Conservation (phyloP, 2,113 vertebrate genomes). For the Lepus americanus region DNA sequence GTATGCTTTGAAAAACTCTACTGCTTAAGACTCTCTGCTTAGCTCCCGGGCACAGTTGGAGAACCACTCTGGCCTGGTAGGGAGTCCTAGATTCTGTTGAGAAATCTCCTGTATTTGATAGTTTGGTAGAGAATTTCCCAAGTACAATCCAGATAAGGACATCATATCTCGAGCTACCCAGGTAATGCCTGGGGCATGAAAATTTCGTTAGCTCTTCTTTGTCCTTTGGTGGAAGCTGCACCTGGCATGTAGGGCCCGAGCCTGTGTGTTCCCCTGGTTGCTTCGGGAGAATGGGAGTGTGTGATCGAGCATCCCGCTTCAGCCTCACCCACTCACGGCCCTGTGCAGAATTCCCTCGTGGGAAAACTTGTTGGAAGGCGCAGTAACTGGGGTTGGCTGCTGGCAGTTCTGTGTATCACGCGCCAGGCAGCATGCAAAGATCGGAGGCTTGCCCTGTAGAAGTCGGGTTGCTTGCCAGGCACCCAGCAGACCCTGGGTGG, state of each 20-base stretch:
- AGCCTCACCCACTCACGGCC: background rate
- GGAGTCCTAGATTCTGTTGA: background rate
- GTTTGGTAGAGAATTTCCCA: constrained; percentile 24
- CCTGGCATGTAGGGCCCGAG: background rate
- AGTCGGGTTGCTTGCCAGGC: background rate
- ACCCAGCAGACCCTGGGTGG: background rate
- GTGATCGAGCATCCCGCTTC: background rate
- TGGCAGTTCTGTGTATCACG: background rate
- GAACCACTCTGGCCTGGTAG: background rate
- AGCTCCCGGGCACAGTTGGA: background rate
- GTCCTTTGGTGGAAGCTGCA: background rate
- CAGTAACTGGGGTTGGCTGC: background rate
- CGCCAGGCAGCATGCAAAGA: constrained; percentile 26
- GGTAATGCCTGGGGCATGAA: background rate
- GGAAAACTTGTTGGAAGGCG: constrained; percentile 50
- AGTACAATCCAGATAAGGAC: background rate
- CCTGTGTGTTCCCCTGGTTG: background rate
- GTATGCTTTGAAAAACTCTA: background rate
- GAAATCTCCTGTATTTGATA: background rate
- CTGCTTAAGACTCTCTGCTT: constrained; percentile 19
- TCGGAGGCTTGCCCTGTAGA: background rate
- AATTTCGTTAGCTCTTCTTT: constrained; percentile 9
- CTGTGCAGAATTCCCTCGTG: constrained; percentile 14
- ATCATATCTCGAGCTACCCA: background rate
- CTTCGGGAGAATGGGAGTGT: background rate